Evolutionary conservation across 2,113 vertebrate genomes (phyloP), one percentile per base, ranked within the genome.

Genomic region (Lepisosteus osseus): DNA sequence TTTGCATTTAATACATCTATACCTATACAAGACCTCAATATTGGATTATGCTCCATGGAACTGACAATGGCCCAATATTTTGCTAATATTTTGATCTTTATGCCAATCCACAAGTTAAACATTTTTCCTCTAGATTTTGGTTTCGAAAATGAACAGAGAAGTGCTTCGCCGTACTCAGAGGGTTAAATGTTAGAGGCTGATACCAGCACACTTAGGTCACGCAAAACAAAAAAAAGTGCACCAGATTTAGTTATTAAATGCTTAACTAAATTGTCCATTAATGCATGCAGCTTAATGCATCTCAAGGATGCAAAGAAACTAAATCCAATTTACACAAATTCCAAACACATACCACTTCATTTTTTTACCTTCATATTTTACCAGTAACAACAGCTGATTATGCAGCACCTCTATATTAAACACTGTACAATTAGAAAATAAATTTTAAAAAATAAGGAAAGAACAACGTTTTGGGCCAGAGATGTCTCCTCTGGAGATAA

Each of bases 101-200:
- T 45, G 62, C 63, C 74, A 82, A 73, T 80, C 80, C 72, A 75
- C 77, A 81, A 85, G 56, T 73, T 41, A 73, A 78, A 84, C 72
- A 65, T 82, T 66, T 40, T 40, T 74, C 68, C 29, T 75, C 73
- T 75, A 41, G 61, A 70, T 77, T 62, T 29, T 66, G 84, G 74
- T 88, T 88, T 91, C 86, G 90, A 86, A 90, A 93, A 88, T 88
- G 80, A 92, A 93, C 89, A 92, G 89, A 93, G 93, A 95, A 95
- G 94, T 95, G 94, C 94, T 95, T 95, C 84, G 87, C 83, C 93
- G 95, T 96, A 97, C 96, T 97, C 95, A 95, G 94, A 97, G 96
- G 96, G 95, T 95, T 96, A 95, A 97, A 95, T 92, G 89, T 92
- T 89, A 92, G 88, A 92, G 90, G 94, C 93, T 94, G 93, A 90